Percentiles rank a stretch among this genome's conserved stretches.
Conservation (phyloP, 2,888 invertebrate species). For the Caprella mutica region DNA sequence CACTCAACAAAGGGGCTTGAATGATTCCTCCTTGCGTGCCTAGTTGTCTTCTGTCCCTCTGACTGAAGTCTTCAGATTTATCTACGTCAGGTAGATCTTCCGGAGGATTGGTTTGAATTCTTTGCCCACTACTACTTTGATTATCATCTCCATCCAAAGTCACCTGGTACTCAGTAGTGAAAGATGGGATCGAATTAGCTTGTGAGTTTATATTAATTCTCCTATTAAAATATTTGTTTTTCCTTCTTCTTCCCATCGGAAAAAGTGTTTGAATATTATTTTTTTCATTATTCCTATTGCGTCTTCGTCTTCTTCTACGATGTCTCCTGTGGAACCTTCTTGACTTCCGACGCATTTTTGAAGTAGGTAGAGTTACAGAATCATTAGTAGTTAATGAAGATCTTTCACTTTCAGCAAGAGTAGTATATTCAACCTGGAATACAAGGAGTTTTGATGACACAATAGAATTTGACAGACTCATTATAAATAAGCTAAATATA, state of each 20-base stretch:
- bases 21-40: constrained; percentile 29
- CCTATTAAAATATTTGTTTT: no score
- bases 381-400: no score
- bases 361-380: no score
- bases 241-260: neutral
- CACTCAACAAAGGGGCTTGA: constrained; percentile 28
- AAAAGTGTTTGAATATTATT: neutral
- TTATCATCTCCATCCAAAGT: neutral
- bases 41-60: constrained; percentile 25
- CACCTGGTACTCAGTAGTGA: no score
- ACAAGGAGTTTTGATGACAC: no score
- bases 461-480: no score
- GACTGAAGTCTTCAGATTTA: constrained; percentile 12
- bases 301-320: neutral
- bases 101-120: neutral
- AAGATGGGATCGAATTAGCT: no score
- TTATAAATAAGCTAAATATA: no score
- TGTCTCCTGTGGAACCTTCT: neutral
- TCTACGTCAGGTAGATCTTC: neutral
- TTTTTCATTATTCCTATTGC: neutral
- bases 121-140: neutral
- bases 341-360: neutral
- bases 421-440: no score
- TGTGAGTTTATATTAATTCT: no score
- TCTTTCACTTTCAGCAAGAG: no score